These are phyloP conservation scores for Alauda arvensis DNA, from an alignment of 2,797 vertebrate genomes.

Conservation along the genomic window DNA sequence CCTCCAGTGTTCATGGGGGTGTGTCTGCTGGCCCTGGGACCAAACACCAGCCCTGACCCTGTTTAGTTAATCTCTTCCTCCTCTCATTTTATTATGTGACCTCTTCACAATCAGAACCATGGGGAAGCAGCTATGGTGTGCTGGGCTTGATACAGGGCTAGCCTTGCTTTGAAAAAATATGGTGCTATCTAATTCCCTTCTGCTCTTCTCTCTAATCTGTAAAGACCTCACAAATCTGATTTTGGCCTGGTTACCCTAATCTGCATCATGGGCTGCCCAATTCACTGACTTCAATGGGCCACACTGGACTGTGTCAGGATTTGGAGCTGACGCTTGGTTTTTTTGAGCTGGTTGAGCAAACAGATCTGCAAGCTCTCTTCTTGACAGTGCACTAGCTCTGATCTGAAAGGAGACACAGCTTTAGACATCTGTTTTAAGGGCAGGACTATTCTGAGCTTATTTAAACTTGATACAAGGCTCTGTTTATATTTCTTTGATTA, in stretches of 20 bases:
- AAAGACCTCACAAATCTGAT: conserved; percentile 20
- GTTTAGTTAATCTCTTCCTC: neutral
- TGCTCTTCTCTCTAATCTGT: neutral
- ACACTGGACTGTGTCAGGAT: neutral
- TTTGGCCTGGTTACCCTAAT: conserved; percentile 12
- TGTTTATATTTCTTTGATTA: conserved; percentile 60
- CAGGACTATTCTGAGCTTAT: conserved; percentile 15
- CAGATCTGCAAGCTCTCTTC: conserved; percentile 19
- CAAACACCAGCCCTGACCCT: neutral
- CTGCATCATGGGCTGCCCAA: neutral
- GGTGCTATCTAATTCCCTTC: conserved; percentile 4
- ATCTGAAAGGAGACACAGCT: conserved; percentile 47
- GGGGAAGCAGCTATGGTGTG: neutral
- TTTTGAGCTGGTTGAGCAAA: neutral
- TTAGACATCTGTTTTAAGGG: conserved; percentile 51
- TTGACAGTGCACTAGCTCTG: conserved; percentile 20
- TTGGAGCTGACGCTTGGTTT: neutral
- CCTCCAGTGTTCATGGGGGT: accelerated
- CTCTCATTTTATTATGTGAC: neutral
- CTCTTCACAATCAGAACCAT: neutral
- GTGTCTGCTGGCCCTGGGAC: neutral
- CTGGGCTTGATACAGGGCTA: neutral
- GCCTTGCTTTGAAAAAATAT: neutral
- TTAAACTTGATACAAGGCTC: conserved; percentile 29
- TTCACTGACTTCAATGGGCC: neutral